Evolutionary conservation across 92 coral and sea anemone species (phyloP), one percentile per base, ranked within the genome.

Genomic region (Bergia puertoricense): DNA sequence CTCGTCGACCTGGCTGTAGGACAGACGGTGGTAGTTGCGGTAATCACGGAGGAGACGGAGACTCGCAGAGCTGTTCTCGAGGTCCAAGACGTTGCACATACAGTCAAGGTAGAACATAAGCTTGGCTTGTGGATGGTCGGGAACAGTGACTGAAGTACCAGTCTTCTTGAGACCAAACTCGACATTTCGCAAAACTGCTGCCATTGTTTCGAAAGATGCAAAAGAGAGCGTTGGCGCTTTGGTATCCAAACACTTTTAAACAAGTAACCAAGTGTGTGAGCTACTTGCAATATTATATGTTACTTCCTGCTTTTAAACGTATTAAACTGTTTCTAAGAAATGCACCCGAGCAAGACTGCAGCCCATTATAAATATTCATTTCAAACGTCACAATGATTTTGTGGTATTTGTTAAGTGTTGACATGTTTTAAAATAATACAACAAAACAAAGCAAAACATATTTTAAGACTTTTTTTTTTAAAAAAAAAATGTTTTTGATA

Each of bases 1-100:
- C 38, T 85, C 91, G 82, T 89, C 91, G 0, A 66, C 69, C 74
- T 89, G 88, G 37, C 37, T 50, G 43, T 74, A 37, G 18, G 50
- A 48, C 0, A 89, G 88, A 13, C 43, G 85, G 69, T 74, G 16
- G 83, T 89, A 89, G 45, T 54, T 82, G 11, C 40, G 20, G 81
- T 82, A 75, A 77, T 82, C 54, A 36, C 74, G 67, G 57, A 89
- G 80, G 50, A 77, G 66, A 23, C 66, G 48, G 18, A 89, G 68
- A 57, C 20, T 75, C 4, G 82, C 23, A 1, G 85, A 57, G 45
- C 51, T 81, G 73, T 40, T 13, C 20, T 59, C 72, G 3, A 81
- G 51, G 48, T 81, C 74, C 48, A 81, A 65, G 11, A 81, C 85
- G 2, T 0, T 5, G 51, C 85, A 81, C 48, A 81, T 81, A 7